Percentiles rank a stretch among this genome's conserved stretches.
phyloP scores from a whole-genome alignment of 1,140 invertebrate genomes.

The Periplaneta americana region DNA sequence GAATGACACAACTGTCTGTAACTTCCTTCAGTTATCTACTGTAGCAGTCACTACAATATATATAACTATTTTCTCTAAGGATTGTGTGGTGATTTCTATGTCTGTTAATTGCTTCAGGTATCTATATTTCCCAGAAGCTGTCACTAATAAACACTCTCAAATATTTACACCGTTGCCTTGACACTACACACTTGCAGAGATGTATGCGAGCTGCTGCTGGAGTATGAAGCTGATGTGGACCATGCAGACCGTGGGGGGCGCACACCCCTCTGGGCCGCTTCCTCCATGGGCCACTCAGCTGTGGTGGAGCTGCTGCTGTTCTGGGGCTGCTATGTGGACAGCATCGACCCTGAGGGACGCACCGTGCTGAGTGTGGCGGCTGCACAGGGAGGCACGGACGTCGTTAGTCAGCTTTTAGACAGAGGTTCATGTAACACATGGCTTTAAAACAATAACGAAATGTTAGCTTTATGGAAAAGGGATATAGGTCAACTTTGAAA shows the following conservation, averaged over 20 bases:
- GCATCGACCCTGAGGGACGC: conserved; percentile 84
- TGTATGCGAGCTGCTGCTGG: conserved; percentile 77
- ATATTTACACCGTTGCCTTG: not conserved
- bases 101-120: no score
- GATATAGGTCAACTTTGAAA: no score
- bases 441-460: no score
- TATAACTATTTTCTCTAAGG: no score
- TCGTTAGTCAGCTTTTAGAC: conserved; percentile 83
- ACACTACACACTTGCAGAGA: conserved; percentile 49
- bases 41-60: no score
- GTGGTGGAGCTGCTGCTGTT: conserved; percentile 77
- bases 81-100: no score
- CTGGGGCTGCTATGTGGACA: conserved; percentile 86
- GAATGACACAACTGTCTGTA: no score
- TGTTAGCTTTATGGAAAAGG: no score
- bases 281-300: conserved; percentile 77
- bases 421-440: no score
- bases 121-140: no score
- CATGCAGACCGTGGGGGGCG: conserved; percentile 71
- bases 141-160: no score
- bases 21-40: no score
- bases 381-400: conserved; percentile 75
- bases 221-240: conserved; percentile 83
- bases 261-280: conserved; percentile 76
- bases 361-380: conserved; percentile 84